A percentile compares a stretch with the other conserved stretches of the same genome.
phyloP scores from a whole-genome alignment of 2,113 vertebrate genomes.

The Meles meles region DNA sequence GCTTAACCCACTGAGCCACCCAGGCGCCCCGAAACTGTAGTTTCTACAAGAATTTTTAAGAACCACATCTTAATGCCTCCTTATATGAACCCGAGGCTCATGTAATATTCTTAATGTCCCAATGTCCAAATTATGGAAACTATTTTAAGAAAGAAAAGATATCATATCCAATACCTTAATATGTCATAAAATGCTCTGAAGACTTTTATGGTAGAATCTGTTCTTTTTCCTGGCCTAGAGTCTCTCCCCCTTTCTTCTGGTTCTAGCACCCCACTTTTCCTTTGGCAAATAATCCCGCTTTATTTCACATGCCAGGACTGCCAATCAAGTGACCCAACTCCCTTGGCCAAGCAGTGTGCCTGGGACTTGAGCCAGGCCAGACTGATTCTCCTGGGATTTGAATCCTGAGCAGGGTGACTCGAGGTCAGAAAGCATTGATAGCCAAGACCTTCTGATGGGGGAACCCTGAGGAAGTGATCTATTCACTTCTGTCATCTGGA shows the following conservation, averaged over 20 bases:
- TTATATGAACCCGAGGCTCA: not conserved
- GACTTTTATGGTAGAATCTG: not conserved
- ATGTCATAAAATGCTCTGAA: not conserved
- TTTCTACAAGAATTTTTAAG: not conserved
- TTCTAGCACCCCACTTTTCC: not conserved
- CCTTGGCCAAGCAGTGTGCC: not conserved
- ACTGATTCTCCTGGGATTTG: conserved; percentile 8
- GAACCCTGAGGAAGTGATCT: not conserved
- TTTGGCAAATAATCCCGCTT: not conserved
- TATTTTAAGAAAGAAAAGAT: not conserved
- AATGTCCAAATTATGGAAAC: not conserved
- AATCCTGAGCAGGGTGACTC: conserved; percentile 39
- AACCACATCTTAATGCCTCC: not conserved
- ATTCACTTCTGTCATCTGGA: not conserved
- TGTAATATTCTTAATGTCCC: not conserved
- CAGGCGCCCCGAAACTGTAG: not conserved
- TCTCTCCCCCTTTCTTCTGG: not conserved
- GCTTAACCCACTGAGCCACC: no score
- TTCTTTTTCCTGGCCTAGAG: not conserved
- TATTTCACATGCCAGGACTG: not conserved
- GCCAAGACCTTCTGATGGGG: not conserved
- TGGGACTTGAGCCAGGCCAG: not conserved
- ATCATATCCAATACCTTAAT: not conserved
- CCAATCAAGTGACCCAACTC: not conserved
- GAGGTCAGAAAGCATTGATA: conserved; percentile 13